Evolutionary conservation across 2,797 vertebrate genomes (phyloP).

Genomic region (Hyperoplus immaculatus): DNA sequence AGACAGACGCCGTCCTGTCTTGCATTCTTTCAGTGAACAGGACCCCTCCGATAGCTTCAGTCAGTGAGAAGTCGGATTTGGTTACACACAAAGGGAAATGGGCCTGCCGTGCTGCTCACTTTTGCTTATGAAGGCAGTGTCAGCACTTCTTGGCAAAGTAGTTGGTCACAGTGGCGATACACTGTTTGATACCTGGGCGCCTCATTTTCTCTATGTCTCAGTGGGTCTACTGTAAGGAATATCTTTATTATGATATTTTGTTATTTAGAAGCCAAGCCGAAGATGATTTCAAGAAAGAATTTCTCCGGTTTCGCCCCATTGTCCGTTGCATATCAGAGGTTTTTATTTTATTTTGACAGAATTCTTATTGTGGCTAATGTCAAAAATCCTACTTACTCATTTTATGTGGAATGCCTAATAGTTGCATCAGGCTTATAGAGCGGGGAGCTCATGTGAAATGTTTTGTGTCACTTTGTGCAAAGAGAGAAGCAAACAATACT

Average conservation of each 20-base stretch:
- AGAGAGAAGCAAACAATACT: neutral
- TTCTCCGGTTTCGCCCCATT: neutral
- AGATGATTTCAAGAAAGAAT: neutral
- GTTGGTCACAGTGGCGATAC: slow-evolving; percentile 35
- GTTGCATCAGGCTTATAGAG: neutral
- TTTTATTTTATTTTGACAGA: neutral
- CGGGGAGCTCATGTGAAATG: neutral
- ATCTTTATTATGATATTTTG: slow-evolving; percentile 19
- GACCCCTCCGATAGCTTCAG: slow-evolving; percentile 75
- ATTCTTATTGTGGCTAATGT: neutral
- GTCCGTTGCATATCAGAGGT: neutral
- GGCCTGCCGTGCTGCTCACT: slow-evolving; percentile 51
- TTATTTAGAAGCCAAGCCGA: neutral
- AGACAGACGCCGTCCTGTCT: slow-evolving; percentile 86
- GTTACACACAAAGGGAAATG: slow-evolving; percentile 78
- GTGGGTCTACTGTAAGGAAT: slow-evolving; percentile 25
- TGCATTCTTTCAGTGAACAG: slow-evolving; percentile 81
- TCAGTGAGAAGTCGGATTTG: slow-evolving; percentile 67
- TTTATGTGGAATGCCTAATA: slow-evolving; percentile 9
- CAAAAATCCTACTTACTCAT: neutral
- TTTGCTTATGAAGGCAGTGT: slow-evolving; percentile 68
- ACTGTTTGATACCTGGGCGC: slow-evolving; percentile 43
- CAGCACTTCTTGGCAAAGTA: slow-evolving; percentile 63
- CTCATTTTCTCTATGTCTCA: slow-evolving; percentile 25
- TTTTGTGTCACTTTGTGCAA: neutral